phyloP scores from a whole-genome alignment of 1,140 invertebrate genomes.

The Drosophila orena region DNA sequence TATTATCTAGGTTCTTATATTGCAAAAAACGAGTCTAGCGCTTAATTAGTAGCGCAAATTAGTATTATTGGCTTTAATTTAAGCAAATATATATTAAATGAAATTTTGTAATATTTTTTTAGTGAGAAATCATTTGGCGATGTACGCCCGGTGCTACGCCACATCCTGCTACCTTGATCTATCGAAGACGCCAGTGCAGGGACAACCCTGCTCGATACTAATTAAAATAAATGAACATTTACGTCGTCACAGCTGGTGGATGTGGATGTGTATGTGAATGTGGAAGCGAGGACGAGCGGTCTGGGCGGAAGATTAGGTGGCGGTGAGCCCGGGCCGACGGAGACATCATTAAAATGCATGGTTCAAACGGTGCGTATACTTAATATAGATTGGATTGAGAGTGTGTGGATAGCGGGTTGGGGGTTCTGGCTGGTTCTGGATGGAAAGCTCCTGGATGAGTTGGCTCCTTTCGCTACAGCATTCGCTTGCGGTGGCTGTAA shows the following conservation, averaged over 20 bases:
- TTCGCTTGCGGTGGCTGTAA: slow-evolving; percentile 60
- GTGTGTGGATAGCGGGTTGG: not conserved
- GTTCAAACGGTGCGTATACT: slow-evolving; percentile 78
- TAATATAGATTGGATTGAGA: slow-evolving; percentile 72
- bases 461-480: slow-evolving; percentile 22
- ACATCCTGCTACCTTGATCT: slow-evolving; percentile 36
- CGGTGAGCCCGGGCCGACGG: slow-evolving; percentile 48
- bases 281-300: slow-evolving; percentile 9
- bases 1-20: too few species aligned
- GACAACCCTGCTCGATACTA: slow-evolving; percentile 64
- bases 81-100: too few species aligned
- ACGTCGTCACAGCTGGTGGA: slow-evolving; percentile 49
- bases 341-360: slow-evolving; percentile 82
- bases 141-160: slow-evolving; percentile 10
- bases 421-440: too few species aligned
- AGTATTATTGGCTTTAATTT: too few species aligned
- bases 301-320: slow-evolving; percentile 28
- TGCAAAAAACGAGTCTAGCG: too few species aligned
- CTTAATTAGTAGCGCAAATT: too few species aligned
- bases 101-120: not conserved
- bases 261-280: not conserved
- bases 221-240: slow-evolving; percentile 82
- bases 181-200: slow-evolving; percentile 13
- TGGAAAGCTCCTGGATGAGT: slow-evolving; percentile 26
- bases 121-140: slow-evolving; percentile 32